Base-by-base conservation (phyloP, 2,888 invertebrate species). In the Platynereis dumerilii region DNA sequence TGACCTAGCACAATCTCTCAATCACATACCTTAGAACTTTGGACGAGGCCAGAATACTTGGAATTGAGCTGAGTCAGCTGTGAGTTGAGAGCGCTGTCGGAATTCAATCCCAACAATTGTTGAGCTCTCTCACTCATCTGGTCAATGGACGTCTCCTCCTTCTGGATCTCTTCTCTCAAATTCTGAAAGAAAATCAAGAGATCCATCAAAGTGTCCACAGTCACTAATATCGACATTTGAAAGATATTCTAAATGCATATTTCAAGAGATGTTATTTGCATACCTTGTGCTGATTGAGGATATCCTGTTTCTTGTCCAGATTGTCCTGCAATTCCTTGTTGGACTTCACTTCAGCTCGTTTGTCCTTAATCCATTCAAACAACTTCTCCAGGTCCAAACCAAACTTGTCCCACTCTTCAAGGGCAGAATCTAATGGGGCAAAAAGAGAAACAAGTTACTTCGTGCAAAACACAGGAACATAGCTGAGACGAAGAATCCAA, bases 291-390 rank as follows among this genome's bases (percentile, higher is more conserved):
- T 92, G 92, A 62, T 90, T 89, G 60, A 94, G 85, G 83, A 94
- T 92, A 10, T 87, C 87, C 69, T 89, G 87, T 84, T 96, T 96
- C 1, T 92, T 89, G 73, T 92, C 92, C 39, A 92, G 89, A 2
- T 91, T 92, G 77, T 90, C 93, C 83, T 92, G 93, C 1, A 95
- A 87, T 22, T 80, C 80, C 72, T 92, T 92, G 83, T 94, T 94
- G 80, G 94, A 94, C 83, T 94, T 92, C 0, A 95, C 89, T 79
- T 91, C 90, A 58, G 88, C 88, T 84, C 96, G 96, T 79, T 92
- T 92, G 59, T 90, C 88, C 80, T 92, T 93, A 58, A 94, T 87
- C 96, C 96, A 96, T 57, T 88, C 87, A 76, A 91, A 91, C 1
- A 96, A 86, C 65, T 88, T 88, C 71, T 93, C 91, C 39, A 94